These are phyloP conservation scores for Agelaius tricolor DNA, from an alignment of 2,113 vertebrate genomes.

Conservation along the genomic window DNA sequence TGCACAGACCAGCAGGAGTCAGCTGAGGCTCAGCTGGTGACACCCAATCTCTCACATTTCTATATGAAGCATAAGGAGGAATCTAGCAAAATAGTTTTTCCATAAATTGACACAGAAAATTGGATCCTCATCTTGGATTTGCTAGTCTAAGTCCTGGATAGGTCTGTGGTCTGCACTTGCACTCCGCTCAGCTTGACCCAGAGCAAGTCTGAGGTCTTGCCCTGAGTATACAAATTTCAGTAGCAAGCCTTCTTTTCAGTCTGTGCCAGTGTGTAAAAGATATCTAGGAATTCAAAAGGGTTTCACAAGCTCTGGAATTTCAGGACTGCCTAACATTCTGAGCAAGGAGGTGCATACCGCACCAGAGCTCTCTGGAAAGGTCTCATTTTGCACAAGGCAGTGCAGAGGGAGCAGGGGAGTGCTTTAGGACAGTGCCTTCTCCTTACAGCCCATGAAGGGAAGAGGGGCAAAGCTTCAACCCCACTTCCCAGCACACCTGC, in stretches of 20 bases:
- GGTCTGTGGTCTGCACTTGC: background rate
- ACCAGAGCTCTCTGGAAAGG: background rate
- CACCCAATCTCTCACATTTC: background rate
- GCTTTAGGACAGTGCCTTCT: background rate
- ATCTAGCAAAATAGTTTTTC: background rate
- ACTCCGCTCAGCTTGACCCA: background rate
- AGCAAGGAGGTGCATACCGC: background rate
- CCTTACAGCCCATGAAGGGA: background rate
- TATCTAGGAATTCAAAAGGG: background rate
- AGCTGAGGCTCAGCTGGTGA: background rate
- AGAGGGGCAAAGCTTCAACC: background rate
- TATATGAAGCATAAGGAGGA: background rate
- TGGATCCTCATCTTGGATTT: background rate
- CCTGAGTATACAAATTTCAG: background rate
- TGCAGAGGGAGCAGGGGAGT: background rate
- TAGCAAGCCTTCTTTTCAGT: background rate
- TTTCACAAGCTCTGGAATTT: background rate
- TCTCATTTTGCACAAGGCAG: background rate
- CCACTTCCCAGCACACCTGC: background rate
- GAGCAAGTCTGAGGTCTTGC: background rate
- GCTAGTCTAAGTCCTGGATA: background rate
- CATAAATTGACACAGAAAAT: background rate
- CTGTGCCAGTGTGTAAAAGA: background rate
- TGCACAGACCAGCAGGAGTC: background rate
- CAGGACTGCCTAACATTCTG: background rate